Percentiles rank a stretch among this genome's conserved stretches.
phyloP scores from a whole-genome alignment of 2,113 vertebrate genomes.

The Lampris megalopsis region DNA sequence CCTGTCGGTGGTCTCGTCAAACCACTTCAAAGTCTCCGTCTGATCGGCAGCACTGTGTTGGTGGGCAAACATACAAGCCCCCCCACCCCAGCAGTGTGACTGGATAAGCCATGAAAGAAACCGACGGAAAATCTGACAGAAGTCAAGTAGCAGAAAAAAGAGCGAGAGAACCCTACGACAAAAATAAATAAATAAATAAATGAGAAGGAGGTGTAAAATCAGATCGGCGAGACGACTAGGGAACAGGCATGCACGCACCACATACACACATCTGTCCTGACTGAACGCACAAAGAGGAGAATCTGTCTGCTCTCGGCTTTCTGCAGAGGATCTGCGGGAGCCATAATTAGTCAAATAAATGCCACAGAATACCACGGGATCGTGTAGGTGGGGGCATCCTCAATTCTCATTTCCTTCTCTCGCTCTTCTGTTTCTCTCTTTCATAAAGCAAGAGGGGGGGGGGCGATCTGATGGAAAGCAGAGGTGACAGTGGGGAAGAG shows the following conservation, averaged over 20 bases:
- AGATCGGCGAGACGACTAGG: background rate
- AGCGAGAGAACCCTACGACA: background rate
- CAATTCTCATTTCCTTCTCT: background rate
- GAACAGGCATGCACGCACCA: background rate
- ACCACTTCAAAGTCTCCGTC: slow-evolving; percentile 52
- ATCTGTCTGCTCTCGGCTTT: background rate
- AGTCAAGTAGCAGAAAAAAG: slow-evolving; percentile 14
- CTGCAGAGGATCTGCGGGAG: background rate
- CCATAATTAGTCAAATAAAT: background rate
- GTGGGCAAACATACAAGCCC: slow-evolving; percentile 52
- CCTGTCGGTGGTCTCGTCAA: slow-evolving; percentile 23
- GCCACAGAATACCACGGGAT: background rate
- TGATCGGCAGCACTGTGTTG: slow-evolving; percentile 48
- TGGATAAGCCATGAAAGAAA: slow-evolving; percentile 36
- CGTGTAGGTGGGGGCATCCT: too few relatives aligned
- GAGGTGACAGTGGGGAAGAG: too few relatives aligned
- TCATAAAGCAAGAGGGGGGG: background rate
- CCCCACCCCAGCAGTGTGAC: slow-evolving; percentile 17
- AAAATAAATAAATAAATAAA: background rate
- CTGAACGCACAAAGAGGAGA: background rate
- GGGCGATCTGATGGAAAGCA: too few relatives aligned
- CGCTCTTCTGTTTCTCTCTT: background rate
- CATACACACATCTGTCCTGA: background rate
- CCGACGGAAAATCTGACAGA: slow-evolving; percentile 1
- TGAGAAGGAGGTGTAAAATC: slow-evolving; percentile 22